phyloP scores from a whole-genome alignment of 2,888 invertebrate genomes.

The Petrolisthes manimaculis region DNA sequence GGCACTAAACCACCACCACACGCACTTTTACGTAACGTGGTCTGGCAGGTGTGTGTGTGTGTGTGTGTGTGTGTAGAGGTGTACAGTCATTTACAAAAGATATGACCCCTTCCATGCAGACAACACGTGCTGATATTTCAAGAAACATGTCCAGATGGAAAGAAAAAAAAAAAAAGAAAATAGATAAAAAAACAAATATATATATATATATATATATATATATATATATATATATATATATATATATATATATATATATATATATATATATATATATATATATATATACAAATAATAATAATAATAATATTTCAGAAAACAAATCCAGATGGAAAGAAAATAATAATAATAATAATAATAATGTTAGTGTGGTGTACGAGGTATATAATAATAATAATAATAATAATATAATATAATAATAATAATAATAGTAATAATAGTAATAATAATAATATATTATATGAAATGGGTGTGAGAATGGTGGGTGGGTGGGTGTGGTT shows the following conservation, averaged over 20 bases:
- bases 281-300: background rate
- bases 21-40: too few relatives aligned
- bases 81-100: too few relatives aligned
- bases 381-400: background rate
- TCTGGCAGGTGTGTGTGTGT: background rate
- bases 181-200: background rate
- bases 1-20: too few relatives aligned
- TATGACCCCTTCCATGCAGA: too few relatives aligned
- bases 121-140: too few relatives aligned
- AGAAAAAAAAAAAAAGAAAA: too few relatives aligned
- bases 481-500: too few relatives aligned
- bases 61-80: background rate
- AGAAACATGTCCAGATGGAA: too few relatives aligned
- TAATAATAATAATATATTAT: background rate
- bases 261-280: background rate
- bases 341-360: background rate
- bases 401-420: background rate
- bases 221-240: conserved; percentile 1
- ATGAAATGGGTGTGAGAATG: too few relatives aligned
- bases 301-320: too few relatives aligned
- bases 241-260: conserved; percentile 1
- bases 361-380: background rate
- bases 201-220: background rate
- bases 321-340: too few relatives aligned
- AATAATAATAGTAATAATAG: conserved; percentile 1